phyloP scores from a whole-genome alignment of 2,797 vertebrate genomes.

The Rallus crepitans region DNA sequence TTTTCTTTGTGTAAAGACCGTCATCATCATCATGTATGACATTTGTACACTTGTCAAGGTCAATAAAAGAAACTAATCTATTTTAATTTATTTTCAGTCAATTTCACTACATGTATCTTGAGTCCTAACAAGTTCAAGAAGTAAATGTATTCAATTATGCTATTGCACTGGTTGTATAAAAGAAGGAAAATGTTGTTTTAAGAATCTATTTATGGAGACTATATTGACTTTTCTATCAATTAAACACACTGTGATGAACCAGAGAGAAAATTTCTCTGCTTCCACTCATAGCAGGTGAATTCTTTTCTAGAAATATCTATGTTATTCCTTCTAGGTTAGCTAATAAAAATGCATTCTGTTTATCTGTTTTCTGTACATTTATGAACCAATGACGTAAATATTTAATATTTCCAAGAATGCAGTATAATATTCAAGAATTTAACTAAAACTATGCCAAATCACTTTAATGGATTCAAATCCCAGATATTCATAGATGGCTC shows the following conservation, averaged over 20 bases:
- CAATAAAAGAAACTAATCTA: background rate
- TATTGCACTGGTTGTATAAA: background rate
- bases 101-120: background rate
- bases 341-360: constrained; percentile 33
- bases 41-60: background rate
- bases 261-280: background rate
- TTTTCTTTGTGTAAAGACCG: background rate
- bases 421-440: constrained; percentile 33
- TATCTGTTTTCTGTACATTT: constrained; percentile 28
- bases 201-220: background rate
- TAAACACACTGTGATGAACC: background rate
- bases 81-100: constrained; percentile 16
- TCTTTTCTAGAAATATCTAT: background rate
- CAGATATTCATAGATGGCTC: background rate
- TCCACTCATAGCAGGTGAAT: background rate
- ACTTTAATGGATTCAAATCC: constrained; percentile 54
- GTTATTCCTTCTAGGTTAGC: background rate
- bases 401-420: constrained; percentile 66
- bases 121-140: background rate
- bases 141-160: background rate
- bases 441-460: constrained; percentile 6
- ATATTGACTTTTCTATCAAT: background rate
- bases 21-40: background rate
- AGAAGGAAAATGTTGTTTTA: background rate
- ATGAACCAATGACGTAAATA: constrained; percentile 61